Base-by-base conservation (phyloP, 1,140 invertebrate genomes). In the Pogonus chalceus region DNA sequence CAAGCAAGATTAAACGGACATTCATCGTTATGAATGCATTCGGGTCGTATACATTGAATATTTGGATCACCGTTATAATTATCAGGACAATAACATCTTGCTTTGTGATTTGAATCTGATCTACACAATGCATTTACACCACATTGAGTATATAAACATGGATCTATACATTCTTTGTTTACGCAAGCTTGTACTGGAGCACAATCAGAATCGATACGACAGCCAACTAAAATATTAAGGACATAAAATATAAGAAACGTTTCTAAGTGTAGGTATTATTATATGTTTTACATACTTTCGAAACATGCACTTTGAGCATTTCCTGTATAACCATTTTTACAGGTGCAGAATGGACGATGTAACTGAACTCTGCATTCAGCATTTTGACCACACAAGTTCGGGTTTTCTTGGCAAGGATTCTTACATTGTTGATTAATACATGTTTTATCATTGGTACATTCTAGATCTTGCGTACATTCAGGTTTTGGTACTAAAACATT, bases 401-500 rank as follows among this genome's bases (percentile, higher is more conserved):
- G 60, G 26, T 68, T 71, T 55, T 74, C 74, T 18, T 68, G 64
- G 63, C 91, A 94, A n/a, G 90, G 88, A 68, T 88, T 81, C 39
- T 78, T 72, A 61, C 91, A 94, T 51, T 72, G 77, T 54, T 83
- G 73, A 64, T 90, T 84, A 20, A 88, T 80, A 65, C 92, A 95
- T 10, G 90, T 84, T 62, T 88, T 84, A 60, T 88, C 82, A 56
- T 89, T 88, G 0, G 83, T 76, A 66, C 92, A 95, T n/a, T 94
- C 86, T 0, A 74, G 74, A 65, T 93, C 88, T 54, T 77, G 76
- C 21, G 72, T 72, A 67, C 91, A 94, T 71, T 92, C 90, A 4
- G 87, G 85, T 68, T 74, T 78, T 1, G 83, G 80, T 58, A 72
- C 71, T 62, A 72, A 61, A 43, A 43, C 18, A 43, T 12, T 43